Conservation (phyloP, 2,888 invertebrate genomes). For the Eledona agricola region DNA sequence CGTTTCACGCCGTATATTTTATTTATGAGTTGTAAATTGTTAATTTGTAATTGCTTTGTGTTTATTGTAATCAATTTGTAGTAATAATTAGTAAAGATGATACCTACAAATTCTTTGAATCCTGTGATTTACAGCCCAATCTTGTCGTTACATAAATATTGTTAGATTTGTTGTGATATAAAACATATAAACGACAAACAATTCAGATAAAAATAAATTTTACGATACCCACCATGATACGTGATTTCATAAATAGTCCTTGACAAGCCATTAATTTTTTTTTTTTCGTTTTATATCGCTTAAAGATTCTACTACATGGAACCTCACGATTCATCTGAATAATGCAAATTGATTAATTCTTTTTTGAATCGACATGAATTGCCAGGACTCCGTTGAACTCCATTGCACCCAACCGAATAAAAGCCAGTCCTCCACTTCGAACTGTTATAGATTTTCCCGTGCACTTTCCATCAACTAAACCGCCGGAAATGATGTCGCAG, state of each 20-base stretch:
- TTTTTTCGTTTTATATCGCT: background rate
- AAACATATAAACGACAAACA: background rate
- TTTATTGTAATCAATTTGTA: too few relatives aligned
- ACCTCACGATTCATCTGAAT: background rate
- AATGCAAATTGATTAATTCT: slow-evolving; percentile 10
- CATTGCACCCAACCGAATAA: slow-evolving; percentile 65
- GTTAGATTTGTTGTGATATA: background rate
- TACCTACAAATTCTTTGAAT: too few relatives aligned
- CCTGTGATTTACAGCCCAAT: too few relatives aligned
- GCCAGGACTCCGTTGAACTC: slow-evolving; percentile 76
- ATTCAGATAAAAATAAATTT: slow-evolving; percentile 9
- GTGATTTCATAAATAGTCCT: slow-evolving; percentile 14
- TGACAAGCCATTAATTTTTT: slow-evolving; percentile 16
- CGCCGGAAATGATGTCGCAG: slow-evolving; percentile 85
- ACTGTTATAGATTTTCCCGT: slow-evolving; percentile 74
- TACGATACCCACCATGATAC: slow-evolving; percentile 3
- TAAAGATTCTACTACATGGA: background rate
- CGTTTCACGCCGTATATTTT: too few relatives aligned
- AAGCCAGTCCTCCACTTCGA: slow-evolving; percentile 67
- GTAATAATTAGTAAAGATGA: too few relatives aligned
- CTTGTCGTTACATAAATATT: too few relatives aligned
- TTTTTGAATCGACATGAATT: slow-evolving; percentile 65
- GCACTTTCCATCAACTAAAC: slow-evolving; percentile 67
- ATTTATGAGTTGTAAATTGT: too few relatives aligned
- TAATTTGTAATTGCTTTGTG: too few relatives aligned